A percentile compares a stretch with the other conserved stretches of the same genome.
phyloP scores from a whole-genome alignment of 2,888 invertebrate genomes.

The Drosophila mettleri region DNA sequence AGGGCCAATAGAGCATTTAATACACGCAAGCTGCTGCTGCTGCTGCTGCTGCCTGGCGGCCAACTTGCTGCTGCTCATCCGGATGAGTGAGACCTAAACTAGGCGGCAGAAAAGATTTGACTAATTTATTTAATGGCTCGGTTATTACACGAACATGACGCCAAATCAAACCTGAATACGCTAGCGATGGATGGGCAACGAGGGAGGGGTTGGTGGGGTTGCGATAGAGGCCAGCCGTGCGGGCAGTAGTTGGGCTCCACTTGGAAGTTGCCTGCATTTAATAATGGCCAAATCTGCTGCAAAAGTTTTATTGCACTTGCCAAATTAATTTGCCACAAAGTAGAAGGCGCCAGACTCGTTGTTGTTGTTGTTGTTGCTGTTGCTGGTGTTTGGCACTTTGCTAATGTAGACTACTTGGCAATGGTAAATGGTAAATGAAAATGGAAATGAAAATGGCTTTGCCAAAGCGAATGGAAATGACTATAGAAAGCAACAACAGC shows the following conservation, averaged over 20 bases:
- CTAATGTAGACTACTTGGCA: slow-evolving; percentile 59
- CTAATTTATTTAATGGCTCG: slow-evolving; percentile 77
- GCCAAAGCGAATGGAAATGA: slow-evolving; percentile 46
- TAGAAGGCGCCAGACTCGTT: slow-evolving; percentile 48
- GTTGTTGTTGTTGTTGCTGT: slow-evolving; percentile 23
- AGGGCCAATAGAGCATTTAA: slow-evolving; percentile 20
- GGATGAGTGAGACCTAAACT: slow-evolving; percentile 32
- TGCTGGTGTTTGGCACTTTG: slow-evolving; percentile 43
- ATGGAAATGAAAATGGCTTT: slow-evolving; percentile 44
- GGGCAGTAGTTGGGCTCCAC: not conserved
- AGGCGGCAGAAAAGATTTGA: slow-evolving; percentile 57
- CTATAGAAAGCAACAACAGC: slow-evolving; percentile 19
- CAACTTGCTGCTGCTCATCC: slow-evolving; percentile 11
- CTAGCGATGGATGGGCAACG: not conserved
- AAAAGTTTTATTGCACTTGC: slow-evolving; percentile 78
- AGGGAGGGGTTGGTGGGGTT: not conserved
- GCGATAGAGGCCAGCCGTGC: no score
- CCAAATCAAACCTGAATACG: slow-evolving; percentile 8
- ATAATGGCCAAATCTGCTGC: slow-evolving; percentile 76
- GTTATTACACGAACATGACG: slow-evolving; percentile 73
- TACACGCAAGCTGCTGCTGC: slow-evolving; percentile 13
- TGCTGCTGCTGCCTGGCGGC: not conserved
- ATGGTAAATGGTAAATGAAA: slow-evolving; percentile 39
- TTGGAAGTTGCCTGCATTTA: slow-evolving; percentile 48
- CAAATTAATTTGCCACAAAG: slow-evolving; percentile 73